These are phyloP conservation scores for Botrylloides violaceus DNA, from an alignment of 23 tunicate species.

Conservation along the genomic window DNA sequence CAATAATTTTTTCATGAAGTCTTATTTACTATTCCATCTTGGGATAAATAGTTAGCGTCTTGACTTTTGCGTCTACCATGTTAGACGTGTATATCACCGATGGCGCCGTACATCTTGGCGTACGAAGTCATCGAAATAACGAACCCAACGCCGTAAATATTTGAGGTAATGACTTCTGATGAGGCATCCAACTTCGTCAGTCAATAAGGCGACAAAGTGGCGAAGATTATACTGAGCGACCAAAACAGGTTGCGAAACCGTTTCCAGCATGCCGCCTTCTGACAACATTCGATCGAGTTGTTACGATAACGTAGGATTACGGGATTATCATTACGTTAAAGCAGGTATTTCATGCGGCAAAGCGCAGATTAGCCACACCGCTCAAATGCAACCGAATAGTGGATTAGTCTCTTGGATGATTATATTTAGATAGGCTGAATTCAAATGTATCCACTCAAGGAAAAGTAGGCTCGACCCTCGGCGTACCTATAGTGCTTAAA, in stretches of 20 bases:
- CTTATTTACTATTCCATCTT: neutral
- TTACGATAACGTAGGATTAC: neutral
- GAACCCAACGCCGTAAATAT: slow-evolving; percentile 9
- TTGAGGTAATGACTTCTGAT: slow-evolving; percentile 5
- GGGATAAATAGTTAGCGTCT: neutral
- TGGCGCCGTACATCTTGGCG: slow-evolving; percentile 19
- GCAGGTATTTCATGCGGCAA: too few species aligned
- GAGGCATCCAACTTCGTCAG: slow-evolving; percentile 1
- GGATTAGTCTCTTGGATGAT: too few species aligned
- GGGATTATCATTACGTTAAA: too few species aligned
- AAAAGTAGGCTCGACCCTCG: too few species aligned
- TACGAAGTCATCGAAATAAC: neutral
- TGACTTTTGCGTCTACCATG: neutral
- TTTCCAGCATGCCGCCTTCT: neutral
- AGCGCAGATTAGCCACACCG: too few species aligned
- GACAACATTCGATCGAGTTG: neutral
- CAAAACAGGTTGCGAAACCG: neutral
- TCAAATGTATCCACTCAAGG: too few species aligned
- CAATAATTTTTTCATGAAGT: neutral
- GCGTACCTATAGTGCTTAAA: too few species aligned
- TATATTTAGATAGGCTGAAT: too few species aligned
- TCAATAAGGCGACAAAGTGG: neutral
- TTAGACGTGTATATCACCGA: slow-evolving; percentile 7
- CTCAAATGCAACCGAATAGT: too few species aligned
- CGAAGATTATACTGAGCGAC: slow-evolving; percentile 11